Base-by-base conservation (phyloP, 2,113 vertebrate genomes). In the Zosterops pallidus region DNA sequence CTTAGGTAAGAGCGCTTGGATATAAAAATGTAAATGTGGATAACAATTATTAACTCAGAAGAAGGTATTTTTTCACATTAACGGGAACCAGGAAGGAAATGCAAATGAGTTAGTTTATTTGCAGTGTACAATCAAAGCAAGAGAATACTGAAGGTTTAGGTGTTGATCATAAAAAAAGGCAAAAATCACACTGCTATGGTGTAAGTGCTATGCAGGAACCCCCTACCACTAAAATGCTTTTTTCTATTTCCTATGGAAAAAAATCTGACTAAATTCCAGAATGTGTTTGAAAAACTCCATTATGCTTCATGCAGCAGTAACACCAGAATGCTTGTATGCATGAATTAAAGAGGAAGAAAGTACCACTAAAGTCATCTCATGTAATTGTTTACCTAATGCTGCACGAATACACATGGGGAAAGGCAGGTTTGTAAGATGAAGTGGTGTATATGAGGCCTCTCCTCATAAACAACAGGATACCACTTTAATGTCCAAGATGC, bases 401-500 rank as follows among this genome's bases (percentile, higher is more conserved):
- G 98, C 98, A 96, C 94, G 64, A 95, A 98, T 98, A 97, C 98
- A 97, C 98, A 96, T 96, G 98, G 98, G 98, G 96, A 92, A 96
- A 97, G 97, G 98, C 98, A 98, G 98, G 98, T 98, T 98, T 98
- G 97, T 96, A 97, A 98, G 98, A 98, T 98, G 98, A 97, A 98
- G 98, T 98, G 98, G 97, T 95, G 96, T 97, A 97, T 98, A 97
- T 96, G 97, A 98, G 97, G 97, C 98, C 97, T 98, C 98, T 98
- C 97, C 97, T 98, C 98, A 98, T 98, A 98, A 99, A 98, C 98
- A 98, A 98, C 98, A 97, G 98, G 98, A 98, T 97, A 98, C 98
- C 98, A 98, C 98, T 98, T 98, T 98, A 99, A 98, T 98, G 98
- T 98, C 98, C 98, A 98, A 98, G 98, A 98, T 97, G 98, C 98